Evolutionary conservation across 2,113 vertebrate species (phyloP), one percentile per base, ranked within the genome.

Genomic region (Oxyruncus cristatus): DNA sequence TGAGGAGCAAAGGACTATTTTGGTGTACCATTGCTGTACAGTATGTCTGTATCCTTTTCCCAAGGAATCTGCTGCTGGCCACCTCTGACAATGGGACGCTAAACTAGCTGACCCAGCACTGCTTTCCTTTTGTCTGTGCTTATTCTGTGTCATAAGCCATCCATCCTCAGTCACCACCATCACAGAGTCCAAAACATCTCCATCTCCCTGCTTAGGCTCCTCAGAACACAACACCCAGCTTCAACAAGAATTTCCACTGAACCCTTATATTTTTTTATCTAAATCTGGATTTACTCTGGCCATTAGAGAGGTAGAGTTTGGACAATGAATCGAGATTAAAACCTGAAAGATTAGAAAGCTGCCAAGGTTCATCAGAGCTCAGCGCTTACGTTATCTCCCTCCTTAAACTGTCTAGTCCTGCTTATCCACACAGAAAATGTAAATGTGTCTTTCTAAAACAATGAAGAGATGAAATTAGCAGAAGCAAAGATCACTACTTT

Each of bases 381-480:
- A 63, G 33, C 0, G 1, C 22, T 70, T 90, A 65, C 0, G 3
- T 93, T 93, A 88, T 96, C 88, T 92, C 67, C 74, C 33, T 74
- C 50, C 37, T 33, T 88, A 93, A 94, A 55, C 39, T 6, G 3
- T 73, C 81, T 55, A 39, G 74, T 77, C 67, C 56, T 90, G 71
- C 71, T 95, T 93, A 94, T 85, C 78, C 23, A 2, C 63, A 83
- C 44, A 80, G 71, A 90, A 93, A 92, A 95, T 78, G 59, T 59
- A 88, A 94, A 94, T 86, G 33, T 44, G 49, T 74, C 85, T 80
- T 77, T 88, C 50, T 82, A 92, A 93, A 94, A 93, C 82, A 95
- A 90, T 1, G 15, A 73, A 28, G 33, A 59, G 22, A 80, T 56
- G 14, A 84, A 90, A 94, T 93, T 84, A 94, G 7, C 46, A 74